phyloP scores from a whole-genome alignment of 2,797 vertebrate genomes.

The Sebastes alutus region DNA sequence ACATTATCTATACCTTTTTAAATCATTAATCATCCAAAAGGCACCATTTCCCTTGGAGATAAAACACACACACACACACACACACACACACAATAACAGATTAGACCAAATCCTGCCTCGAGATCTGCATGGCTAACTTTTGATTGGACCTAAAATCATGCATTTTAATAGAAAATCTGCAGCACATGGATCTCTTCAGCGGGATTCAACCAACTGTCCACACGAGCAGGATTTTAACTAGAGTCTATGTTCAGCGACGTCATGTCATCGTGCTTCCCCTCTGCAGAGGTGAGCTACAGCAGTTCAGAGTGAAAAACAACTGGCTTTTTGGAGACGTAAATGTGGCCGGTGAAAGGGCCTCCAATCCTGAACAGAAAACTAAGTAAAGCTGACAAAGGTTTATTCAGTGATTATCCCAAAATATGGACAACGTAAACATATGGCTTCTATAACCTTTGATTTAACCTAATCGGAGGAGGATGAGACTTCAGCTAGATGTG shows the following conservation, averaged over 20 bases:
- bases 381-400: constrained; percentile 15
- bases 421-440: constrained; percentile 39
- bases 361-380: constrained; percentile 42
- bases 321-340: neutral
- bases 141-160: constrained; percentile 63
- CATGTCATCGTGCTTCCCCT: constrained; percentile 37
- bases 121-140: constrained; percentile 50
- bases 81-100: neutral
- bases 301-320: constrained; percentile 15
- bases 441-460: constrained; percentile 62
- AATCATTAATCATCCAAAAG: constrained; percentile 62
- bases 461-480: constrained; percentile 6
- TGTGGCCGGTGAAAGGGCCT: constrained; percentile 14
- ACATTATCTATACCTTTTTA: constrained; percentile 15
- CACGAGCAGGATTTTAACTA: constrained; percentile 9
- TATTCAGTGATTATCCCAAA: constrained; percentile 21
- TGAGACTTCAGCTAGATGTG: constrained; percentile 65
- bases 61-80: neutral
- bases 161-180: constrained; percentile 59
- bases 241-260: constrained; percentile 3
- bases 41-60: constrained; percentile 51
- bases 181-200: constrained; percentile 36
- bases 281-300: constrained; percentile 33
- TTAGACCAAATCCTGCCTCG: constrained; percentile 31
- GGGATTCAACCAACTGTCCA: constrained; percentile 40